Evolutionary conservation across 1,140 invertebrate species (phyloP).

Genomic region (Brachionus koreanus): DNA sequence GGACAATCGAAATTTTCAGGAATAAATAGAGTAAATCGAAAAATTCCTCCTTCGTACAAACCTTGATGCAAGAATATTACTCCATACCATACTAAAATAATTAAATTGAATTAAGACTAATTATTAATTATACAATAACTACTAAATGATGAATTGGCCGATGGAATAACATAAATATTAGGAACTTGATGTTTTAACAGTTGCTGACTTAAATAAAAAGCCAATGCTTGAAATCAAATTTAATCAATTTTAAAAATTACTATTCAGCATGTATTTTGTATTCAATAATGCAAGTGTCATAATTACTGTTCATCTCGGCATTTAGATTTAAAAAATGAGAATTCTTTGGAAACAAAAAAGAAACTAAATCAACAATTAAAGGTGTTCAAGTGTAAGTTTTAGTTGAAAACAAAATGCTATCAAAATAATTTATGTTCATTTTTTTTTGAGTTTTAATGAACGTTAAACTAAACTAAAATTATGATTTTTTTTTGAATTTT

Average conservation of each 20-base stretch:
- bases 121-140: slow-evolving; percentile 49
- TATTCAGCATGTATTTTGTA: slow-evolving; percentile 43
- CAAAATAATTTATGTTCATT: not conserved
- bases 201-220: slow-evolving; percentile 66
- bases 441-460: not conserved
- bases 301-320: slow-evolving; percentile 33
- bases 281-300: slow-evolving; percentile 37
- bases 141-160: slow-evolving; percentile 65
- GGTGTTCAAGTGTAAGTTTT: not conserved
- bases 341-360: not conserved
- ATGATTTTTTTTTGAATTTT: not conserved
- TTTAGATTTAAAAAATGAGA: not conserved
- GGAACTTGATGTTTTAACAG: slow-evolving; percentile 75
- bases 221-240: too few species aligned
- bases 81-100: slow-evolving; percentile 80
- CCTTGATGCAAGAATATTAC: slow-evolving; percentile 83
- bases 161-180: slow-evolving; percentile 86
- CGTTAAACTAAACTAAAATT: not conserved
- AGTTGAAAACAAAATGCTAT: not conserved
- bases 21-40: slow-evolving; percentile 78
- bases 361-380: not conserved
- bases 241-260: not conserved
- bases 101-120: slow-evolving; percentile 40
- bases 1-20: slow-evolving; percentile 79
- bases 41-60: slow-evolving; percentile 78